Base-by-base conservation (phyloP, 2,888 invertebrate species). In the Aporophyla lueneburgensis region DNA sequence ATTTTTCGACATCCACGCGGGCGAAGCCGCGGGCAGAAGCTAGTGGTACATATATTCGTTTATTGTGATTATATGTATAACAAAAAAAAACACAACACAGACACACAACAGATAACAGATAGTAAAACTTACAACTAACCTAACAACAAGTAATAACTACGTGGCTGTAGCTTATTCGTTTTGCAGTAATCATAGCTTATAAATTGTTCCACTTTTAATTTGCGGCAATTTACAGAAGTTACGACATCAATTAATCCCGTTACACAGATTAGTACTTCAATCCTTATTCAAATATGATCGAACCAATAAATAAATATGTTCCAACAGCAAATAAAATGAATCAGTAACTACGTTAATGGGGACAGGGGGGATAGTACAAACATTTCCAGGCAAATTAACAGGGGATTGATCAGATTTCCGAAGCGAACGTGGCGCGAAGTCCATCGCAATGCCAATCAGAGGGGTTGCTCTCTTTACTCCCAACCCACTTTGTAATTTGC, bases 401-500 rank as follows among this genome's bases (percentile, higher is more conserved):
- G 92, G 89, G 93, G 91, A 94, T 94, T 95, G 94, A 96, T 96
- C 95, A 93, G 95, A 96, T 96, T 95, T 96, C 95, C 96, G 94
- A 89, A 90, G 91, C 91, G 92, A 94, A 92, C 92, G 93, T 92
- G 89, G 91, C 93, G 92, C 89, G 92, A 92, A 92, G 92, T 94
- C 94, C 94, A 93, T 96, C 94, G 96, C 94, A 94, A 95, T 94
- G 95, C 95, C 96, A 96, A 96, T 96, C 95, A 96, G 81, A 81
- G 91, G 89, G 89, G 85, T 78, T 63, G 73, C 71, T 81, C 88
- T 88, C 87, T 89, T 87, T 87, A 67, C 85, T 82, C 78, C 86
- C 88, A 71, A 75, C 88, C 88, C 88, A 88, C 86, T 88, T 58
- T 82, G 89, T 91, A 89, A 92, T 91, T 91, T 90, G 83, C 86